Evolutionary conservation across 2,888 invertebrate genomes (phyloP), one percentile per base, ranked within the genome.

Genomic region (Syrphus vitripennis): DNA sequence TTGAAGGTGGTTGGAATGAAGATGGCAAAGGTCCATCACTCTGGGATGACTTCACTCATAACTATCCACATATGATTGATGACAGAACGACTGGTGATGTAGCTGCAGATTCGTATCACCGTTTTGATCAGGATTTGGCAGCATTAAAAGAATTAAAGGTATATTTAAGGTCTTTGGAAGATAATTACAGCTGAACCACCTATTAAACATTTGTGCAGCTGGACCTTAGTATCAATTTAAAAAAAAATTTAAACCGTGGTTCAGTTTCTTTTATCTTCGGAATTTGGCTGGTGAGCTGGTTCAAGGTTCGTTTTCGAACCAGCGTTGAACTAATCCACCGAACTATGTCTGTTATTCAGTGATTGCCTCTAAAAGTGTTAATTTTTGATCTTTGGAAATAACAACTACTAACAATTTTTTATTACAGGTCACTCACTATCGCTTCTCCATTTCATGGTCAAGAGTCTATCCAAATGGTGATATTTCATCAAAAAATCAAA

Each of bases 361-460:
- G n/a, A n/a, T n/a, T n/a, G n/a, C n/a, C n/a, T n/a, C n/a, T n/a
- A n/a, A n/a, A n/a, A n/a, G n/a, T n/a, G n/a, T n/a, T n/a, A n/a
- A n/a, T n/a, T n/a, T n/a, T n/a, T n/a, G n/a, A n/a, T n/a, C n/a
- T n/a, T n/a, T n/a, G n/a, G n/a, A n/a, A n/a, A n/a, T n/a, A n/a
- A n/a, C n/a, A n/a, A n/a, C n/a, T n/a, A n/a, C n/a, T n/a, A n/a
- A n/a, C n/a, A 24, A 24, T 24, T 24, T 14, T 40, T 10, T 5
- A n/a, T 45, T 34, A 21, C 48, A 90, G 90, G 89, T 90, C 4
- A 50, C 94, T 61, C 93, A 93, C 87, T 94, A 94, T 89, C 91
- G 94, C 61, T 94, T 95, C 89, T 94, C 94, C 5, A 93, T 95
- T 77, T 93, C 95, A 0, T 96, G 96, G 96, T 90, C 95, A 0